phyloP scores from a whole-genome alignment of 1,140 invertebrate species.

The Sweltsa coloradensis region DNA sequence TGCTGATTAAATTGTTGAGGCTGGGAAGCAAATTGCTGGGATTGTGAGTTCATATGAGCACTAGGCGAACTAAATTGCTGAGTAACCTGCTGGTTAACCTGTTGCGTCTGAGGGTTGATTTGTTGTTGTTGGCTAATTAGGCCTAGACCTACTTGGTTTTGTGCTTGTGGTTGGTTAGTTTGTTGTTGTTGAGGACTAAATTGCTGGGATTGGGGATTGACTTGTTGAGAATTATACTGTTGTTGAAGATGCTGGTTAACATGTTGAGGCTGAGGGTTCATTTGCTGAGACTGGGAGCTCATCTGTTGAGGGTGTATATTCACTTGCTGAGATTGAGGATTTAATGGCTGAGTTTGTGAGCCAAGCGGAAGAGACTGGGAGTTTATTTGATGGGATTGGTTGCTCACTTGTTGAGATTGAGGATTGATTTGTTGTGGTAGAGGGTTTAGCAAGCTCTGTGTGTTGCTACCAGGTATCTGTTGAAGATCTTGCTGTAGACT shows the following conservation, averaged over 20 bases:
- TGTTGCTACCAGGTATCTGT: too few species aligned
- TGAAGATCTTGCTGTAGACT: slow-evolving; percentile 19
- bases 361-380: slow-evolving; percentile 11
- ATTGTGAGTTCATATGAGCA: too few species aligned
- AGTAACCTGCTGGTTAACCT: slow-evolving; percentile 31
- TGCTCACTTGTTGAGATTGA: slow-evolving; percentile 1
- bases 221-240: slow-evolving; percentile 11
- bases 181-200: slow-evolving; percentile 16
- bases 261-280: slow-evolving; percentile 11
- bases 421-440: slow-evolving; percentile 22
- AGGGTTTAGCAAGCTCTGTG: too few species aligned
- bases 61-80: too few species aligned
- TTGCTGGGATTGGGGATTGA: slow-evolving; percentile 15
- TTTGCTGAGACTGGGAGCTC: slow-evolving; percentile 7
- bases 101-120: slow-evolving; percentile 26
- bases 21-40: slow-evolving; percentile 33
- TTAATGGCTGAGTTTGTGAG: slow-evolving; percentile 22
- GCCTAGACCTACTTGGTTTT: slow-evolving; percentile 28
- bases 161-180: slow-evolving; percentile 23
- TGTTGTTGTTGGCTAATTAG: slow-evolving; percentile 29
- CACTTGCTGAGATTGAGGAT: slow-evolving; percentile 1
- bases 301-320: slow-evolving; percentile 8
- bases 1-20: slow-evolving; percentile 33
- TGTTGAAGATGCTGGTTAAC: slow-evolving; percentile 11
- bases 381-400: slow-evolving; percentile 7